phyloP scores from a whole-genome alignment of 2,113 vertebrate species.

The Esox niger region DNA sequence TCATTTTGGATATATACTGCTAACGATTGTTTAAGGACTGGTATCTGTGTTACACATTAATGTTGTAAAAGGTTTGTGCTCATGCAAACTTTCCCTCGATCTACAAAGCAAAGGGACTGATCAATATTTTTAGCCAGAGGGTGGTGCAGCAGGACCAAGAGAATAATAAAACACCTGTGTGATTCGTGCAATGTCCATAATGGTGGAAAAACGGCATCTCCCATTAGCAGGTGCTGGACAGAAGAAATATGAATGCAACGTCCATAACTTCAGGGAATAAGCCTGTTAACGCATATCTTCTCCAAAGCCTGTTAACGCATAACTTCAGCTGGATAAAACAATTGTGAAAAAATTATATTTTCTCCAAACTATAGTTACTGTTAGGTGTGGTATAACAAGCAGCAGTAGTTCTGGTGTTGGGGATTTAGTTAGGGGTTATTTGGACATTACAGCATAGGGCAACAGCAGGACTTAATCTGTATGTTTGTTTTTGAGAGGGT shows the following conservation, averaged over 20 bases:
- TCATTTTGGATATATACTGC: no score
- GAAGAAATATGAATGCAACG: neutral
- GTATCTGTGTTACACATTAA: neutral
- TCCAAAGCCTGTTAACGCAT: no score
- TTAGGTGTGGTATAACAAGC: no score
- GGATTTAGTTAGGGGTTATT: no score
- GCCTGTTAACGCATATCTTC: no score
- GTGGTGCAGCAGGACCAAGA: slow-evolving; percentile 45
- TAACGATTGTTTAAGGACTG: no score
- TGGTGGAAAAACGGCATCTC: no score
- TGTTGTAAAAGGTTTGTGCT: slow-evolving; percentile 69
- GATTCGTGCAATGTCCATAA: slow-evolving; percentile 57
- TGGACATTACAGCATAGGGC: no score
- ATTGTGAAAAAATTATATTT: neutral
- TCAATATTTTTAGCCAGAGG: slow-evolving; percentile 37
- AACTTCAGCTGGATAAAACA: slow-evolving; percentile 15
- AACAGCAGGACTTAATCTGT: no score
- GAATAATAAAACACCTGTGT: slow-evolving; percentile 36
- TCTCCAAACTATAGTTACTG: no score
- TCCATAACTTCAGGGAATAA: no score
- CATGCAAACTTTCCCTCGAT: slow-evolving; percentile 57
- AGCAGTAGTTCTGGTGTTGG: no score
- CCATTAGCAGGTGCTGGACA: slow-evolving; percentile 31
- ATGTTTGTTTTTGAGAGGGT: neutral
- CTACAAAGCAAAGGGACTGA: slow-evolving; percentile 46